Conservation (phyloP, 2,113 vertebrate genomes). For the Dinomys branickii region DNA sequence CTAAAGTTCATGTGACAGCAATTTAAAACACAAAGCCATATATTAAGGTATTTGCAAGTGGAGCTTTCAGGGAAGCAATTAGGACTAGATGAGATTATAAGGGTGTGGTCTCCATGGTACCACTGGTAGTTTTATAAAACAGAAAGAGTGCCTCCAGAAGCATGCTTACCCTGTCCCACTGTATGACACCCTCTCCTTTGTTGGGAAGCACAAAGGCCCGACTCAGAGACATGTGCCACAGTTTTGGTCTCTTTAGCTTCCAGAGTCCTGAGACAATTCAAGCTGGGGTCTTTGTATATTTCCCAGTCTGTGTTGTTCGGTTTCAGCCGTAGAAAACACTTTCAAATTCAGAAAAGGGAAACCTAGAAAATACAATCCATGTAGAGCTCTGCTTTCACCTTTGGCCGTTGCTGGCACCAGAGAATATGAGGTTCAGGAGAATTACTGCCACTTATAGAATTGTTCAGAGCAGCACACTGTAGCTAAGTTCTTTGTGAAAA, state of each 20-base stretch:
- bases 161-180: no score
- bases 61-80: not conserved
- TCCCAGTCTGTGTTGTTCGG: not conserved
- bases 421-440: not conserved
- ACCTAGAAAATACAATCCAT: not conserved
- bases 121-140: not conserved
- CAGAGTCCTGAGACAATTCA: not conserved
- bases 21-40: not conserved
- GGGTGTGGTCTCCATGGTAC: not conserved
- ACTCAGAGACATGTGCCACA: not conserved
- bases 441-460: not conserved
- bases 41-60: no score
- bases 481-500: not conserved
- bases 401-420: not conserved
- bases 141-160: not conserved
- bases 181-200: not conserved
- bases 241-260: not conserved
- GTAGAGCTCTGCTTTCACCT: not conserved
- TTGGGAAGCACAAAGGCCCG: not conserved
- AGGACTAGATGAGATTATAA: not conserved
- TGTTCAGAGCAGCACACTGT: not conserved
- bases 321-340: not conserved
- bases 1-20: not conserved
- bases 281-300: not conserved
- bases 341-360: not conserved